phyloP scores from a whole-genome alignment of 2,113 vertebrate genomes.

The Apteryx owenii region DNA sequence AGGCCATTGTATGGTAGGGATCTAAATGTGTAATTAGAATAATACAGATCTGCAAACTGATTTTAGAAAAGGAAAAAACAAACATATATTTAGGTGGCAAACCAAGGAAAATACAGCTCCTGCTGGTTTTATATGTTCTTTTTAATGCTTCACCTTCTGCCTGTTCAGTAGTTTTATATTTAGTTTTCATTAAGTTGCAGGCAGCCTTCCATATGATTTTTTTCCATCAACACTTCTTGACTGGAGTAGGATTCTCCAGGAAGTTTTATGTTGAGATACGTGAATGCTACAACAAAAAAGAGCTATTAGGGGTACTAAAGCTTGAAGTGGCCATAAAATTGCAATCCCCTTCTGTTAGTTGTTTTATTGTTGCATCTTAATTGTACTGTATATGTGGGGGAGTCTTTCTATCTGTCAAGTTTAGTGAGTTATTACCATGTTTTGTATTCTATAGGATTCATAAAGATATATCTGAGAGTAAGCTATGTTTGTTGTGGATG shows the following conservation, averaged over 20 bases:
- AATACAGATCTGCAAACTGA: neutral
- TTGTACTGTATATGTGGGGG: neutral
- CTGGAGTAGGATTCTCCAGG: neutral
- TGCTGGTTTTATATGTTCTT: neutral
- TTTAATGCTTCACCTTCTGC: neutral
- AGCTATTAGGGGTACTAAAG: neutral
- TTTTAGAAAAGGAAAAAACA: neutral
- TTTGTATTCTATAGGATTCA: neutral
- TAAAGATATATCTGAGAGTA: neutral
- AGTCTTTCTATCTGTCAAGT: neutral
- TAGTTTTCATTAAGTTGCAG: neutral
- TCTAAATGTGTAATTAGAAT: neutral
- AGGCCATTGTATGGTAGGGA: neutral
- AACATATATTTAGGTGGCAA: neutral
- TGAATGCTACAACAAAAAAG: neutral
- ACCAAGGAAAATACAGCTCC: neutral
- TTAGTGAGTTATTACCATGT: neutral
- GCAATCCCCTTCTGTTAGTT: neutral
- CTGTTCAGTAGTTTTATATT: neutral
- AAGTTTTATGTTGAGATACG: neutral
- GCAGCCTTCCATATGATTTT: neutral
- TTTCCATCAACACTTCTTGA: neutral
- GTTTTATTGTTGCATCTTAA: slow-evolving; percentile 1
- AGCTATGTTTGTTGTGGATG: neutral
- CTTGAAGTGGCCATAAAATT: neutral